Percentiles rank a stretch among this genome's conserved stretches.
Evolutionary conservation across 2,797 vertebrate genomes (phyloP).

Genomic region (Sylvilagus floridanus): DNA sequence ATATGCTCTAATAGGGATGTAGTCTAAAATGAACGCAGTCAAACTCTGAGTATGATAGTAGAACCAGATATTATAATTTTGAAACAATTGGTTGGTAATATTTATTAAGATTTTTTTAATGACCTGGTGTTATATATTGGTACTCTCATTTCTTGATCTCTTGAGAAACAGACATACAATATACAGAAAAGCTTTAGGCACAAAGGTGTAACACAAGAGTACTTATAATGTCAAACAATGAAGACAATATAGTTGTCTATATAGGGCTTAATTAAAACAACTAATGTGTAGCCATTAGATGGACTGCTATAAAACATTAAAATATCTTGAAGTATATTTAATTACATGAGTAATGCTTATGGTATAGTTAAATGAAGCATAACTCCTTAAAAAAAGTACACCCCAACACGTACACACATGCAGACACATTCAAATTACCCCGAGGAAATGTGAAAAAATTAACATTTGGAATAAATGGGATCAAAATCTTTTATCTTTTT

Average conservation of each 20-base stretch:
- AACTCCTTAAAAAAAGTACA: background rate
- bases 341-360: background rate
- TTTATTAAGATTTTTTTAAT: background rate
- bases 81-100: background rate
- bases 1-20: background rate
- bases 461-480: background rate
- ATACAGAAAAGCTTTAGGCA: background rate
- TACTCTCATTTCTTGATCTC: background rate
- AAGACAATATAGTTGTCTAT: background rate
- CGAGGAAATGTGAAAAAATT: background rate
- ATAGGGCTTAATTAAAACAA: background rate
- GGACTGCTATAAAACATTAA: background rate
- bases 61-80: background rate
- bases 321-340: background rate
- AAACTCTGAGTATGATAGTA: background rate
- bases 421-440: background rate
- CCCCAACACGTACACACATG: background rate
- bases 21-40: background rate
- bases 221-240: background rate
- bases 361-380: background rate
- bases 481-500: background rate
- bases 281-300: background rate
- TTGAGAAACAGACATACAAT: background rate
- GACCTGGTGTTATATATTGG: background rate
- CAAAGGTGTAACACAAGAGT: background rate